Percentiles rank a stretch among this genome's conserved stretches.
Evolutionary conservation across 2,888 invertebrate species (phyloP).

Genomic region (Sepioteuthis lessoniana): DNA sequence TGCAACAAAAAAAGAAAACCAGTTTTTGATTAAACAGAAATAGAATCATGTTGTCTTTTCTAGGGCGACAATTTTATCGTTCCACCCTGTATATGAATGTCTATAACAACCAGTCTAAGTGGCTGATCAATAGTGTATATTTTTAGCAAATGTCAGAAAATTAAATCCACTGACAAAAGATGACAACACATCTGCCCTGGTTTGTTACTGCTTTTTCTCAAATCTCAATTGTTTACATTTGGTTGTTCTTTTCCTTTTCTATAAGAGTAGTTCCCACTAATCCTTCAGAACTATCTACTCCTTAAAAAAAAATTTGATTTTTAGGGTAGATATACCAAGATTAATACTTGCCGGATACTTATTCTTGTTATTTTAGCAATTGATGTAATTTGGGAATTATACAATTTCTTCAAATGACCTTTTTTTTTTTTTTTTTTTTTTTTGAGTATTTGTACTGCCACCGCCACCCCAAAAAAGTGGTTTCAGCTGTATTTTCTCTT

Average conservation of each 20-base stretch:
- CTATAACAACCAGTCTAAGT: neutral
- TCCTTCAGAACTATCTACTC: too few species aligned
- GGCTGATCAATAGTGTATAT: neutral
- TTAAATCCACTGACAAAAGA: neutral
- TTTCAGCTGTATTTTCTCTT: neutral
- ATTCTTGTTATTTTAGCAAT: neutral
- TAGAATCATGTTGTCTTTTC: too few species aligned
- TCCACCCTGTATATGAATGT: too few species aligned
- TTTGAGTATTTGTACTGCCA: neutral
- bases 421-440: neutral
- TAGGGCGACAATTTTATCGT: too few species aligned
- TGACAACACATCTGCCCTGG: neutral
- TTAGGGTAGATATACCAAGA: neutral
- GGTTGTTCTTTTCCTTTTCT: neutral
- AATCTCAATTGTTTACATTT: conserved; percentile 15
- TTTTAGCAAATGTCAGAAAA: neutral
- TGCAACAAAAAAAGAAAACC: too few species aligned
- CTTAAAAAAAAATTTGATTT: neutral
- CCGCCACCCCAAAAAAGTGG: too few species aligned
- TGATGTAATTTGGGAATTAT: neutral
- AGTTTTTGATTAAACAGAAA: too few species aligned
- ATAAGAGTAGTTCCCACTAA: too few species aligned
- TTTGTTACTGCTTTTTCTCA: neutral
- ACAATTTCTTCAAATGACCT: neutral
- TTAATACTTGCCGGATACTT: neutral